Evolutionary conservation across 2,113 vertebrate genomes (phyloP).

Genomic region (Larimichthys crocea): DNA sequence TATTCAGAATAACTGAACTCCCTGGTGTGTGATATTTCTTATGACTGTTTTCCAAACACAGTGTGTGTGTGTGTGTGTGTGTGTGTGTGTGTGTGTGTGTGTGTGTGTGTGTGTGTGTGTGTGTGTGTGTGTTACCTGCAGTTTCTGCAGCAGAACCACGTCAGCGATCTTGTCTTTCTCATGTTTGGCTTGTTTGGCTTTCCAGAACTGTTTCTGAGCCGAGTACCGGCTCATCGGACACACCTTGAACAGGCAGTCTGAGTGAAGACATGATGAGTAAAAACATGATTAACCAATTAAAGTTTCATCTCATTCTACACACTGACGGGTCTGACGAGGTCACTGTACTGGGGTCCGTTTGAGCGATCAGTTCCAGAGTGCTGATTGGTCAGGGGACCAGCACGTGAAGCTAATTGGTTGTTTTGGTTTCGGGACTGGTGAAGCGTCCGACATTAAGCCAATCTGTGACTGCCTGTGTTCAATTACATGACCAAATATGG

Average conservation of each 20-base stretch:
- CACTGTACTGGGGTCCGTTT: neutral
- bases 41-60: too few species aligned
- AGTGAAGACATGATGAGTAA: neutral
- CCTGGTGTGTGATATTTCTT: too few species aligned
- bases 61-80: neutral
- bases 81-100: neutral
- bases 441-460: conserved; percentile 26
- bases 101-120: too few species aligned
- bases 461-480: neutral
- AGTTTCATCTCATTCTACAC: too few species aligned
- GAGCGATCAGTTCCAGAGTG: neutral
- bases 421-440: conserved; percentile 24
- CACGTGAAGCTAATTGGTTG: conserved; percentile 11
- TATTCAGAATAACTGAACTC: too few species aligned
- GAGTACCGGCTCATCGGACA: conserved; percentile 99
- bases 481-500: conserved; percentile 22
- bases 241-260: conserved; percentile 98
- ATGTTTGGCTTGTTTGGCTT: conserved; percentile 97
- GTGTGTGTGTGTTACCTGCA: conserved; percentile 86
- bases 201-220: conserved; percentile 99
- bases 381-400: conserved; percentile 4
- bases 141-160: conserved; percentile 93
- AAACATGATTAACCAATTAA: too few species aligned
- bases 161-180: conserved; percentile 98
- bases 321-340: neutral